These are phyloP conservation scores for Tautogolabrus adspersus DNA, from an alignment of 2,113 vertebrate genomes.

Conservation along the genomic window DNA sequence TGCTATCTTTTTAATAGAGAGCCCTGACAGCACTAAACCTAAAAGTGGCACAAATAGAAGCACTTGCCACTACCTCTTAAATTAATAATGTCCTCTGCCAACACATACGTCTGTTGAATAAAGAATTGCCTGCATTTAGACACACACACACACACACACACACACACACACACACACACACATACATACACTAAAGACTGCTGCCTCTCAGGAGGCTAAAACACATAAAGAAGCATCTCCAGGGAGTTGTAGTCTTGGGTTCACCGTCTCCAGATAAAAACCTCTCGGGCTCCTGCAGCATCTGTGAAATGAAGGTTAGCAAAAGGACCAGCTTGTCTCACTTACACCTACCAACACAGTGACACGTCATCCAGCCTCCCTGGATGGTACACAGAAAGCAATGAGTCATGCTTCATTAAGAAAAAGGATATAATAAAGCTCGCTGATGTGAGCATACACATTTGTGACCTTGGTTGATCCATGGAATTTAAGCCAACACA, in stretches of 20 bases:
- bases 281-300: conserved; percentile 31
- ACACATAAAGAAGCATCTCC: conserved; percentile 45
- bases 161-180: conserved; percentile 23
- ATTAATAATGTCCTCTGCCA: conserved; percentile 65
- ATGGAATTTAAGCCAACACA: conserved; percentile 2
- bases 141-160: conserved; percentile 14
- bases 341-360: conserved; percentile 19
- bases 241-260: conserved; percentile 17
- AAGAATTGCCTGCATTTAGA: conserved; percentile 29
- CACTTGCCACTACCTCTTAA: conserved; percentile 54
- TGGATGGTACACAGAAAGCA: conserved; percentile 37
- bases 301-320: conserved; percentile 43
- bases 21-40: conserved; percentile 26
- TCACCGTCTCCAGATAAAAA: conserved; percentile 41
- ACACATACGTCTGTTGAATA: conserved; percentile 33
- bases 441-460: neutral
- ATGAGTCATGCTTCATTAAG: conserved; percentile 56
- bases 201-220: conserved; percentile 36
- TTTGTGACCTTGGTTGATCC: conserved; percentile 6
- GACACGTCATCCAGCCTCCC: conserved; percentile 20
- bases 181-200: conserved; percentile 18
- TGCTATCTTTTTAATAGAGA: conserved; percentile 22
- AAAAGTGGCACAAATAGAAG: conserved; percentile 62
- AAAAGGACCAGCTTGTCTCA: conserved; percentile 39
- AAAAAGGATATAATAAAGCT: conserved; percentile 6